Evolutionary conservation across 2,113 vertebrate genomes (phyloP).

Genomic region (Ceuthmochares aereus): DNA sequence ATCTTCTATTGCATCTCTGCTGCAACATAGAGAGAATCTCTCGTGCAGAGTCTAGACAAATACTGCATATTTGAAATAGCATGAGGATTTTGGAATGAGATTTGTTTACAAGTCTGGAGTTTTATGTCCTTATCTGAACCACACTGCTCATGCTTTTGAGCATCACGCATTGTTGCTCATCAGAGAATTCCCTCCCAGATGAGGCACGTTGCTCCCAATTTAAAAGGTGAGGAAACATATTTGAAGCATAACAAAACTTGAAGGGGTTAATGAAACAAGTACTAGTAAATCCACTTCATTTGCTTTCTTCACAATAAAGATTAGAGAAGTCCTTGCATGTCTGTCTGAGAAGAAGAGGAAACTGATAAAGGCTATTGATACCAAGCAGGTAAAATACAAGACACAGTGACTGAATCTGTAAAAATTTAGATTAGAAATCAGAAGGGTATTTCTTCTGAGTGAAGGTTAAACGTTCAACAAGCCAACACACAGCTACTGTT

Average conservation of each 20-base stretch:
- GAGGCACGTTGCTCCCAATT: background rate
- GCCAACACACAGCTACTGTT: background rate
- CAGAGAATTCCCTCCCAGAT: background rate
- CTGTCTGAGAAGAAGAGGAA: background rate
- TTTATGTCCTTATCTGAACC: conserved; percentile 45
- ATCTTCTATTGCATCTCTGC: background rate
- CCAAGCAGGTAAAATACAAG: background rate
- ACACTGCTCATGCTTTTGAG: background rate
- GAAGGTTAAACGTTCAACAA: background rate
- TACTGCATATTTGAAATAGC: conserved; percentile 8
- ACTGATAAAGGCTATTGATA: background rate
- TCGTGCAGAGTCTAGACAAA: background rate
- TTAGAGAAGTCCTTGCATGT: background rate
- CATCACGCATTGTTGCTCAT: background rate
- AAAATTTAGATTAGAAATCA: background rate
- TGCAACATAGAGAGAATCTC: background rate
- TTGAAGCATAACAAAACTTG: background rate
- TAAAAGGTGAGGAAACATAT: background rate
- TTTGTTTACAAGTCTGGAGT: background rate
- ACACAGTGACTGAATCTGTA: background rate
- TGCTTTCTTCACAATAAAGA: background rate
- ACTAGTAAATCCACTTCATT: background rate
- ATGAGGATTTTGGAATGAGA: background rate
- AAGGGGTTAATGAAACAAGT: background rate
- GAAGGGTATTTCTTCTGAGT: background rate